Base-by-base conservation (phyloP, 2,113 vertebrate species). In the Procavia capensis region DNA sequence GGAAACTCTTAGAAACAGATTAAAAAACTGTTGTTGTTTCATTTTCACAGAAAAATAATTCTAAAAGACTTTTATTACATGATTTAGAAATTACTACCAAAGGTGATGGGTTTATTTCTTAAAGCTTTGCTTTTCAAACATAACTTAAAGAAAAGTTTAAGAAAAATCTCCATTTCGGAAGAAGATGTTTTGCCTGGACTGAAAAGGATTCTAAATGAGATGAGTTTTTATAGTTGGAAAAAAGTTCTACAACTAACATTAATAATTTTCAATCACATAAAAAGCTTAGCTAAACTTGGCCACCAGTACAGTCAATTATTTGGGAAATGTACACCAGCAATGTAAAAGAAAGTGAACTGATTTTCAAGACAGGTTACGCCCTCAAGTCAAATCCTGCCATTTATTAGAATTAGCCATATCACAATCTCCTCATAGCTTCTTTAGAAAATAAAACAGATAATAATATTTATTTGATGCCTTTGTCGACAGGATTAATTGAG, bases 161-260 rank as follows among this genome's bases (percentile, higher is more conserved):
- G 36, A 92, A 90, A 86, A 90, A 47, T 50, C 47, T 29, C 41
- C 54, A 63, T 74, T 92, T 2, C 50, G 25, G 41, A 92, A 78
- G 3, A 96, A 85, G 78, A 94, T 91, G 92, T n/a, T 92, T 90
- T 84, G 45, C 76, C 31, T 96, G 54, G 54, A 16, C 27, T 95
- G 57, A 84, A 78, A 61, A 70, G 61, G 45, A 59, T 88, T 96
- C 36, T 93, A 95, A 95, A 97, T 91, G 84, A 96, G 63, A 81
- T 86, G 54, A 90, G n/a, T 36, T 86, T 94, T 94, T 92, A 80
- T 0, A 84, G 54, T 25, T 39, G 31, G 86, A 90, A 89, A 90
- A 7, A 83, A 64, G 25, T 91, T 96, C 4, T 72, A 20, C n/a
- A 87, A 36, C 74, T 92, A 41, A 50, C 74, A 59, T 87, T 88